phyloP scores from a whole-genome alignment of 92 coral and sea anemone genomes.

The Zoanthus solanderi region DNA sequence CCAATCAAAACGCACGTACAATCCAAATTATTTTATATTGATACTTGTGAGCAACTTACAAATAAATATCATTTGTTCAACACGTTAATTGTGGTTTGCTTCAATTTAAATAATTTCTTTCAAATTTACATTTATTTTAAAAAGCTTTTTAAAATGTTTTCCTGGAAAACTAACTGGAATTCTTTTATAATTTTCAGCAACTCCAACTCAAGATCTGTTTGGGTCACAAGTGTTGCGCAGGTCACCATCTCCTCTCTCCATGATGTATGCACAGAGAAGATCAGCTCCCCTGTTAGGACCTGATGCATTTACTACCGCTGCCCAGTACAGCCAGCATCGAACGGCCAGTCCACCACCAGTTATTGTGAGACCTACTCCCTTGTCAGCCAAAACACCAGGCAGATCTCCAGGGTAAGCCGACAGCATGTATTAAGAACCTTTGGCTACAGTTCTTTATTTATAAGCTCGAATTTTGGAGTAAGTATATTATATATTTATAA shows the following conservation, averaged over 20 bases:
- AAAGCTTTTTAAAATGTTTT: no score
- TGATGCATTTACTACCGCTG: slow-evolving; percentile 60
- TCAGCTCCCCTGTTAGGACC: slow-evolving; percentile 77
- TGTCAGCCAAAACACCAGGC: slow-evolving; percentile 26
- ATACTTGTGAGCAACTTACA: no score
- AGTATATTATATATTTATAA: background rate
- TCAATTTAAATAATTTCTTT: no score
- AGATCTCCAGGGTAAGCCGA: slow-evolving; percentile 32
- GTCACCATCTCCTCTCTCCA: slow-evolving; percentile 79
- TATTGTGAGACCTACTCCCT: slow-evolving; percentile 24
- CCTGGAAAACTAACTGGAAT: no score
- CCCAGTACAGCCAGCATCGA: slow-evolving; percentile 12
- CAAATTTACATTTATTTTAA: no score
- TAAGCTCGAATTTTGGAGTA: background rate
- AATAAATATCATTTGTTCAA: no score
- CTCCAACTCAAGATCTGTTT: slow-evolving; percentile 69
- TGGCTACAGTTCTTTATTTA: background rate
- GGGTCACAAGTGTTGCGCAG: slow-evolving; percentile 66
- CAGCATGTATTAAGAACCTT: no score
- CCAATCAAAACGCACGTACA: no score
- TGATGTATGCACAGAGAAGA: slow-evolving; percentile 68
- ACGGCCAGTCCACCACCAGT: slow-evolving; percentile 13
- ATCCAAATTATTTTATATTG: no score
- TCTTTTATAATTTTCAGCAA: slow-evolving; percentile 36
- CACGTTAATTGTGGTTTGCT: no score